Percentiles rank a stretch among this genome's conserved stretches.
Evolutionary conservation across 2,888 invertebrate species (phyloP).

Genomic region (Scaptodrosophila latifasciaeformis): DNA sequence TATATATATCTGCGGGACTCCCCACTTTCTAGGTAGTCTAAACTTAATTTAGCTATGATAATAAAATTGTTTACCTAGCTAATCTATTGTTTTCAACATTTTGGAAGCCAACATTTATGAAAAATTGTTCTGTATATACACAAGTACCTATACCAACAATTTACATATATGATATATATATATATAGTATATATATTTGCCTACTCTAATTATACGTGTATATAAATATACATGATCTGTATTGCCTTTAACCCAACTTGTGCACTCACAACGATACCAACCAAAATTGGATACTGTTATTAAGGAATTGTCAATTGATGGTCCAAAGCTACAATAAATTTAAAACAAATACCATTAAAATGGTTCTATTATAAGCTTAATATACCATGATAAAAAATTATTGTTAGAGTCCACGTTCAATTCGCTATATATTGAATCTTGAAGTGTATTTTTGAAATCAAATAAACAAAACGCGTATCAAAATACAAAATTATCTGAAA

Average conservation of each 20-base stretch:
- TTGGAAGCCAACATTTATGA: too few relatives aligned
- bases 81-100: too few relatives aligned
- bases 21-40: too few relatives aligned
- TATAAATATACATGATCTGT: too few relatives aligned
- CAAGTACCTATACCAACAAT: background rate
- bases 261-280: background rate
- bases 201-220: too few relatives aligned
- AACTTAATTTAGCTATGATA: too few relatives aligned
- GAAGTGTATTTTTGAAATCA: conserved; percentile 69
- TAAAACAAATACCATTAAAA: conserved; percentile 34
- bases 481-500: background rate
- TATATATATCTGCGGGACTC: too few relatives aligned
- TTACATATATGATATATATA: background rate
- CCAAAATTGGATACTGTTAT: background rate
- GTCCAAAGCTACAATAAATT: conserved; percentile 71
- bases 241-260: conserved; percentile 1
- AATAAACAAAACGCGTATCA: conserved; percentile 46
- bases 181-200: background rate
- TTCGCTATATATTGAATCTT: conserved; percentile 47
- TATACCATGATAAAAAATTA: conserved; percentile 21
- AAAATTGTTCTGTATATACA: background rate
- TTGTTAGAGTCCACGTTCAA: conserved; percentile 49
- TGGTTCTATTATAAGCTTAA: conserved; percentile 50
- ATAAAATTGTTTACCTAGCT: too few relatives aligned
- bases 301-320: conserved; percentile 72